Base-by-base conservation (phyloP, 1,140 invertebrate genomes). In the Cylas formicarius region DNA sequence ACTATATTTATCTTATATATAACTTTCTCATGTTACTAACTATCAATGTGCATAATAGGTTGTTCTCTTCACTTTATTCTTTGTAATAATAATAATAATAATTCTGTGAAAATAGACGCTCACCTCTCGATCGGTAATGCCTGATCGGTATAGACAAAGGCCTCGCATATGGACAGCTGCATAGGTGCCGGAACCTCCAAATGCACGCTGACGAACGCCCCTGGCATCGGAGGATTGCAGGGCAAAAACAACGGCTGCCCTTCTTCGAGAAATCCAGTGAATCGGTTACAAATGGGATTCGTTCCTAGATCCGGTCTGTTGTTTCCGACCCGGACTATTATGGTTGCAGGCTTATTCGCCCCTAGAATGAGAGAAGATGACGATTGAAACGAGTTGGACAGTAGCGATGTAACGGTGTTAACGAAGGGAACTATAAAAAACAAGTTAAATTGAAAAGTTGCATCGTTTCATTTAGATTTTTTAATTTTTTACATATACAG, bases 91-190 rank as follows among this genome's bases (percentile, higher is more conserved):
- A n/a, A n/a, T n/a, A n/a, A n/a, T n/a, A n/a, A n/a, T n/a, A n/a
- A n/a, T n/a, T n/a, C n/a, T n/a, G n/a, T n/a, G n/a, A n/a, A n/a
- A n/a, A n/a, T n/a, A n/a, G n/a, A n/a, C n/a, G n/a, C n/a, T n/a
- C n/a, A 43, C 46, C 90, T 73, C 67, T 94, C 91, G 44, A 94
- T 92, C 0, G 90, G 90, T 44, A 95, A 61, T 1, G 90, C 91
- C 71, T 94, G 90, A 69, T 94, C 90, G 0, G 91, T 94, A 60
- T 94, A 95, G 9, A 94, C 90, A 60, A 95, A 94, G 0, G 89
- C 86, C 69, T 95, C 90, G 64, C 90, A 95, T n/a, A 95, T 87
- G 0, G 90, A 93, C 3, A 95, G 69, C 32, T 88, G 82, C 27
- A 72, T 73, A 0, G 77, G 73, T 4, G 73, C 70, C 0, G 80